phyloP scores from a whole-genome alignment of 2,797 vertebrate genomes.

The Notolabrus celidotus region DNA sequence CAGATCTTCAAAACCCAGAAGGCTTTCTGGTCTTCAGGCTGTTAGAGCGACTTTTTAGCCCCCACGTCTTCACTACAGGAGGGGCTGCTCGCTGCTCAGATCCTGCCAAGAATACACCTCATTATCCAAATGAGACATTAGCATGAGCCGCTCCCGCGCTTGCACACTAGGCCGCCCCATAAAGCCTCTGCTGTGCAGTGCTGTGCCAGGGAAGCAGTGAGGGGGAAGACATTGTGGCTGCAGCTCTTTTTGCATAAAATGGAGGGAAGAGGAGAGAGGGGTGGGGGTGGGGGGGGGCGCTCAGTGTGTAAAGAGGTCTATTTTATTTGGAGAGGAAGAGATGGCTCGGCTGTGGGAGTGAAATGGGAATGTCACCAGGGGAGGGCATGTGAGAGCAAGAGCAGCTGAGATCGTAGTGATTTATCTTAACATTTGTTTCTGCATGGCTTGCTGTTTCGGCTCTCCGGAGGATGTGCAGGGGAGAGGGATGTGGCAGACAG shows the following conservation, averaged over 20 bases:
- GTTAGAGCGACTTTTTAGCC: conserved; percentile 45
- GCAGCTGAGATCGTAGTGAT: conserved; percentile 73
- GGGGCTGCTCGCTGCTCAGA: conserved; percentile 53
- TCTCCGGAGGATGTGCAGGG: conserved; percentile 72
- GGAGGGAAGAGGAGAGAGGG: conserved; percentile 35
- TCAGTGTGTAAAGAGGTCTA: conserved; percentile 15
- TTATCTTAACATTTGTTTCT: conserved; percentile 83
- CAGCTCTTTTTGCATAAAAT: conserved; percentile 54
- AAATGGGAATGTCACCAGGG: conserved; percentile 79
- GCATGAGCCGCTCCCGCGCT: conserved; percentile 61
- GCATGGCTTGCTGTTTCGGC: conserved; percentile 75
- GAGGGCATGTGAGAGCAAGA: conserved; percentile 63
- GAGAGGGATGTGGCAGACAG: conserved; percentile 74
- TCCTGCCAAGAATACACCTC: conserved; percentile 78
- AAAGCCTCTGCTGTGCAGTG: conserved; percentile 56
- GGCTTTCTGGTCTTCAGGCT: conserved; percentile 28
- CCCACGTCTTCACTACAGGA: conserved; percentile 53
- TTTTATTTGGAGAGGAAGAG: conserved; percentile 51
- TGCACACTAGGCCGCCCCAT: conserved; percentile 49
- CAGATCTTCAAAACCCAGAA: conserved; percentile 32
- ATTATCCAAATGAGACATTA: conserved; percentile 87
- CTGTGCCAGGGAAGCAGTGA: conserved; percentile 51
- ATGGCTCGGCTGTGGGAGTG: conserved; percentile 62
- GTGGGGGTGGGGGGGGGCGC: conserved; percentile 14
- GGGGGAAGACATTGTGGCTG: conserved; percentile 43